Conservation (phyloP, 2,113 vertebrate genomes). For the Agapornis roseicollis region DNA sequence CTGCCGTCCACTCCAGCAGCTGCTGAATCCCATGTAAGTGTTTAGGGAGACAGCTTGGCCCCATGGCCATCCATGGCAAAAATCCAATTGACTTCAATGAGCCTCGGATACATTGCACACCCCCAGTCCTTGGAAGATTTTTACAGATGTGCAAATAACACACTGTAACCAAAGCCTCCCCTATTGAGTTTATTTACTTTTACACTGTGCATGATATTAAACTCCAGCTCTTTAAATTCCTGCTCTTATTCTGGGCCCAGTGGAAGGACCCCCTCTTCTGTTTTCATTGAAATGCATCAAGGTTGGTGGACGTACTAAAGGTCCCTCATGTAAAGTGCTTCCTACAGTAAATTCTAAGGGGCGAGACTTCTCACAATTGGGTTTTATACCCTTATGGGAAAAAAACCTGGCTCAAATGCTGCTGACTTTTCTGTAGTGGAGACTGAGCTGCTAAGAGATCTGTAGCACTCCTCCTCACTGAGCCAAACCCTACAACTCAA, state of each 20-base stretch:
- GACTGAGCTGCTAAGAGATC: background rate
- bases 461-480: background rate
- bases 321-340: background rate
- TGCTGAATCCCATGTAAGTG: background rate
- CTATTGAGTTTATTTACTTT: background rate
- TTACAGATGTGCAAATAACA: background rate
- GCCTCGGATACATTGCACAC: background rate
- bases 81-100: background rate
- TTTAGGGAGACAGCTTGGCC: background rate
- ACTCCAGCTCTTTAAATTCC: background rate
- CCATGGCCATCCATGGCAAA: background rate
- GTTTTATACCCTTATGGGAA: background rate
- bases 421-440: background rate
- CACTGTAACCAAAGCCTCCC: background rate
- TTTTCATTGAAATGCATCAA: background rate
- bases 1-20: background rate
- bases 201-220: background rate
- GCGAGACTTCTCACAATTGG: background rate
- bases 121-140: background rate
- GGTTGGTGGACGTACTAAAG: background rate
- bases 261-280: background rate
- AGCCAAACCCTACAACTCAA: background rate
- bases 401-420: background rate
- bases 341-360: background rate
- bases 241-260: background rate